Evolutionary conservation across 2,113 vertebrate genomes (phyloP).

Genomic region (Machaerirhynchus nigripectus): DNA sequence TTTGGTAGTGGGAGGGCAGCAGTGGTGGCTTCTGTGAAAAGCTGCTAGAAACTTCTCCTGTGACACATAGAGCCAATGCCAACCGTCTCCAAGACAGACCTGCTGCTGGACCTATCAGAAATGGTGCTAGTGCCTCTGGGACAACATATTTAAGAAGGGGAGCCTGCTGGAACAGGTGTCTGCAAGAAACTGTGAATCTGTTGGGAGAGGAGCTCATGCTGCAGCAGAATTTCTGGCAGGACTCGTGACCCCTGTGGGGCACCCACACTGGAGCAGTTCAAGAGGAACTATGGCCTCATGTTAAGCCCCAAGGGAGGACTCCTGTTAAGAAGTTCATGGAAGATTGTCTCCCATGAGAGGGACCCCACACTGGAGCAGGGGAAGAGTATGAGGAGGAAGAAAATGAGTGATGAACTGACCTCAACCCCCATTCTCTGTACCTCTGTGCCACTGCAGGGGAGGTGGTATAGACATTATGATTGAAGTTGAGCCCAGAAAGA

Average conservation of each 20-base stretch:
- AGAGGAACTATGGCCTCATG: neutral
- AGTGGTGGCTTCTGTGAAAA: neutral
- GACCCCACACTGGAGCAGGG: neutral
- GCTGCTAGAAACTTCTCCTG: neutral
- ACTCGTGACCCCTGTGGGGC: neutral
- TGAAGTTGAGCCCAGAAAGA: neutral
- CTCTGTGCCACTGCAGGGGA: neutral
- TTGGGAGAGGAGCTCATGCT: neutral
- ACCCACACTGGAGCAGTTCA: neutral
- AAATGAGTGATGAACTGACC: neutral
- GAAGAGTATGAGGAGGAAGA: neutral
- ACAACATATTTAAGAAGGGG: neutral
- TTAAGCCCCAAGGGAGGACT: neutral
- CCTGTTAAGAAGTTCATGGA: neutral
- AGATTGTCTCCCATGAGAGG: neutral
- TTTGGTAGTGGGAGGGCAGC: neutral
- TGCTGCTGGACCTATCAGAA: neutral
- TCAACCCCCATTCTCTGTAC: neutral
- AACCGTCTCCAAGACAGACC: neutral
- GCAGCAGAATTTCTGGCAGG: neutral
- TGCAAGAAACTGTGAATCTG: neutral
- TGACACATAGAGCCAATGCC: neutral
- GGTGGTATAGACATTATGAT: neutral
- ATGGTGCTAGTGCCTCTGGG: neutral
- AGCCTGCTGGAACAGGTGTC: neutral